Evolutionary conservation across 2,113 vertebrate species (phyloP).

Genomic region (Psilopsiagon aymara): DNA sequence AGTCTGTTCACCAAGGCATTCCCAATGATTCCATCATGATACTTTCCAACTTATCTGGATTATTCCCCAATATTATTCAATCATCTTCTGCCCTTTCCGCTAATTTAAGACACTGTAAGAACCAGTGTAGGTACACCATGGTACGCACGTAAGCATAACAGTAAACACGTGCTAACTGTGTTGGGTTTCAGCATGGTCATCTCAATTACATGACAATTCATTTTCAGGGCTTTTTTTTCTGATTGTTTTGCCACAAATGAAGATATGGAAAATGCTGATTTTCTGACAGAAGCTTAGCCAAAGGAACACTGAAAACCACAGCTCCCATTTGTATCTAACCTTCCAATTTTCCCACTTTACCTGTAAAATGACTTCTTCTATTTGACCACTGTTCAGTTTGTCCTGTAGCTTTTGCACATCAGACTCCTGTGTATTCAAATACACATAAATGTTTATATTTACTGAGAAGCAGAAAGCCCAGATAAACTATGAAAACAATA

Average conservation of each 20-base stretch:
- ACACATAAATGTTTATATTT: neutral
- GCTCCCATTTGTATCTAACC: neutral
- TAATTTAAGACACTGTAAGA: neutral
- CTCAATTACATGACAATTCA: neutral
- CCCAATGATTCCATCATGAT: neutral
- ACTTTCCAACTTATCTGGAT: neutral
- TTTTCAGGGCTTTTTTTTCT: neutral
- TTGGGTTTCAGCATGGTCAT: neutral
- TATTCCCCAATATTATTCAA: neutral
- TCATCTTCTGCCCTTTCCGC: neutral
- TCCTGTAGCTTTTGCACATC: constrained; percentile 86
- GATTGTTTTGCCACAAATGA: neutral
- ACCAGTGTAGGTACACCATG: neutral
- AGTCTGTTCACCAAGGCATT: neutral
- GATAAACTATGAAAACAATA: neutral
- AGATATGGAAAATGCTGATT: neutral
- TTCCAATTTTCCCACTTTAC: constrained; percentile 58
- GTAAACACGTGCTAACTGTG: neutral
- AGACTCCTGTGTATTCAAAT: constrained; percentile 79
- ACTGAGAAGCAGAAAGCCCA: neutral
- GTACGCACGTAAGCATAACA: neutral
- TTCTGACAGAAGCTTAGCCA: neutral
- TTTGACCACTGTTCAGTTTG: constrained; percentile 87
- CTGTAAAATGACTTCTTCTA: constrained; percentile 96
- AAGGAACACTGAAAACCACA: neutral